These are phyloP conservation scores for Lutraria lutraria DNA, from an alignment of 2,888 invertebrate species.

Conservation along the genomic window DNA sequence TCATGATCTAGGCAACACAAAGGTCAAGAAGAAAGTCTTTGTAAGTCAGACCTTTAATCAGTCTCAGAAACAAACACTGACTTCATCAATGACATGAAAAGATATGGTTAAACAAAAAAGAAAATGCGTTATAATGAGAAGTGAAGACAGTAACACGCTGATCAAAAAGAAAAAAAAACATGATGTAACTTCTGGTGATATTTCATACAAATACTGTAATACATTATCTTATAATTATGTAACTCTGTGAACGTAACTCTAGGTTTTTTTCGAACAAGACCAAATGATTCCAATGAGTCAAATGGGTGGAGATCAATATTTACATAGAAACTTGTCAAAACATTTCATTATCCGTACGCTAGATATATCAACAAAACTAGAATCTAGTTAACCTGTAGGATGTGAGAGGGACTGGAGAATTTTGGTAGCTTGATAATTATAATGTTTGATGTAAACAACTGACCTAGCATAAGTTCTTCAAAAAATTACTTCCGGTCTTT, in stretches of 20 bases:
- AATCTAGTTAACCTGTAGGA: not conserved
- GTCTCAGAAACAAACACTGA: not conserved
- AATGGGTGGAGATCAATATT: constrained; percentile 18
- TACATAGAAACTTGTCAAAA: constrained; percentile 9
- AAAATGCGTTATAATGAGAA: not conserved
- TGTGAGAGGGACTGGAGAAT: not conserved
- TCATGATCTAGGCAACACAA: not conserved
- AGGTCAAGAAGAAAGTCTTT: not conserved
- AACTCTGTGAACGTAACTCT: no score
- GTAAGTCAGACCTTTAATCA: not conserved
- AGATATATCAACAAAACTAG: constrained; percentile 3
- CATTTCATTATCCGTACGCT: not conserved
- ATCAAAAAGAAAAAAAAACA: not conserved
- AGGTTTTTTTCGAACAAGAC: no score
- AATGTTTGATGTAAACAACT: not conserved
- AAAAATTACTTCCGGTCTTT: not conserved
- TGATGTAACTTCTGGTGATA: not conserved
- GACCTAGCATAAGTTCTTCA: not conserved
- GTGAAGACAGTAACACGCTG: not conserved
- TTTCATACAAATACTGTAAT: not conserved
- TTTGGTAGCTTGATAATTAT: not conserved
- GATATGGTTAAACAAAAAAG: not conserved
- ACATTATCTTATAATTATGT: no score
- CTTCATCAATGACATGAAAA: not conserved
- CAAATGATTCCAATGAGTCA: not conserved